These are phyloP conservation scores for Stenichneumon culpator DNA, from an alignment of 2,888 invertebrate species.

Conservation along the genomic window DNA sequence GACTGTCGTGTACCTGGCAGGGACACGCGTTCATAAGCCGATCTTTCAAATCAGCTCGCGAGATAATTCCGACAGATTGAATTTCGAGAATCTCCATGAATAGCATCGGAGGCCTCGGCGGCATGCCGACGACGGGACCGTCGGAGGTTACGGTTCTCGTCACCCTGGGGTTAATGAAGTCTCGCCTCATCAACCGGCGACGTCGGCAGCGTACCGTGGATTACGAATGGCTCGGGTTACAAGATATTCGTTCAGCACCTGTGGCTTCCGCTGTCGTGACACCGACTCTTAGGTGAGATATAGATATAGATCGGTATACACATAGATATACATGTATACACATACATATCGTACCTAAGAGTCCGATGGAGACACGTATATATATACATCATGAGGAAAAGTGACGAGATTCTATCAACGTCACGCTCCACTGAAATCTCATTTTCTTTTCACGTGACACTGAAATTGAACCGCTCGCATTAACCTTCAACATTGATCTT, in stretches of 20 bases:
- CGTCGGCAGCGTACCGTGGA: conserved; percentile 39
- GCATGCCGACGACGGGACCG: conserved; percentile 29
- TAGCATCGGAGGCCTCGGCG: conserved; percentile 14
- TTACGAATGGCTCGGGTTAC: conserved; percentile 49
- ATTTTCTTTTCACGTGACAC: not conserved
- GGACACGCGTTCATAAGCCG: conserved; percentile 35
- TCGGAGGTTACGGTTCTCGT: conserved; percentile 47
- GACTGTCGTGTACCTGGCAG: not conserved
- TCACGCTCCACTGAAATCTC: not conserved
- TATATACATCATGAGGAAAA: not conserved
- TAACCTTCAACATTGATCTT: not conserved
- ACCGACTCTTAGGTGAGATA: not conserved
- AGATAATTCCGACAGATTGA: conserved; percentile 58
- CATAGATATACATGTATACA: not conserved
- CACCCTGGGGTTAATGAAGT: conserved; percentile 76
- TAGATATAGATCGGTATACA: not conserved
- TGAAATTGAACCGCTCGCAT: not conserved
- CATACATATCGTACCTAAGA: not conserved
- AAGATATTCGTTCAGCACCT: conserved; percentile 64
- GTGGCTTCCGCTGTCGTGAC: conserved; percentile 59
- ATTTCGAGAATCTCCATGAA: conserved; percentile 57
- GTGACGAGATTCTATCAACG: conserved; percentile 7
- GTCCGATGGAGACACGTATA: not conserved
- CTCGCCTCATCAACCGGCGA: conserved; percentile 75
- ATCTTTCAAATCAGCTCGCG: conserved; percentile 40